Evolutionary conservation across 64 coral and sea anemone genomes (phyloP).

Genomic region (Montipora foliosa): DNA sequence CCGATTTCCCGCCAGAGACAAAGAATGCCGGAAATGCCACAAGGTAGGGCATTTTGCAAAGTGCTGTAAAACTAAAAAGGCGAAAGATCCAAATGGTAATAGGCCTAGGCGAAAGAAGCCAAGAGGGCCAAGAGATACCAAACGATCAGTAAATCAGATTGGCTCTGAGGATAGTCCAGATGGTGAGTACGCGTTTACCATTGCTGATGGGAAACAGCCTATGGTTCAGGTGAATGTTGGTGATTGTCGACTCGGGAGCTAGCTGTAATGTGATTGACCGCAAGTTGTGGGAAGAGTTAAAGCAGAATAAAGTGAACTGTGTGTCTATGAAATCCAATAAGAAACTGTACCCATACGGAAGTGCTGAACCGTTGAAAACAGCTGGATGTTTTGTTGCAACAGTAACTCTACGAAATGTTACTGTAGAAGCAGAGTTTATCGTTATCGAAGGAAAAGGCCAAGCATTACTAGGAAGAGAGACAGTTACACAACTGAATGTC

Average conservation of each 20-base stretch:
- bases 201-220: constrained; percentile 9
- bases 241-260: constrained; percentile 54
- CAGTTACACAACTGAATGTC: too few relatives aligned
- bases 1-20: constrained; percentile 22
- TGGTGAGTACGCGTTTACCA: constrained; percentile 35
- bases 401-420: too few relatives aligned
- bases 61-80: constrained; percentile 12
- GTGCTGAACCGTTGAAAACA: too few relatives aligned
- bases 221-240: constrained; percentile 26
- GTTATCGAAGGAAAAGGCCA: too few relatives aligned
- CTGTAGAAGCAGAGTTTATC: too few relatives aligned
- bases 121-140: background rate
- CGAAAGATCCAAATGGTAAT: background rate
- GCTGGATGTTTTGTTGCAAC: too few relatives aligned
- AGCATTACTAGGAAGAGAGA: too few relatives aligned
- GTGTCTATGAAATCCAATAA: constrained; percentile 30
- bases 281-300: constrained; percentile 52
- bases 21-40: constrained; percentile 29
- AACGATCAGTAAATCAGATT: background rate
- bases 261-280: constrained; percentile 72
- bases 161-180: constrained; percentile 1
- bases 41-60: constrained; percentile 48
- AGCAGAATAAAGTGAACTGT: constrained; percentile 67
- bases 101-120: background rate
- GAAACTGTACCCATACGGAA: too few relatives aligned